These are phyloP conservation scores for Coregonus clupeaformis DNA, from an alignment of 2,113 vertebrate genomes.

Conservation along the genomic window DNA sequence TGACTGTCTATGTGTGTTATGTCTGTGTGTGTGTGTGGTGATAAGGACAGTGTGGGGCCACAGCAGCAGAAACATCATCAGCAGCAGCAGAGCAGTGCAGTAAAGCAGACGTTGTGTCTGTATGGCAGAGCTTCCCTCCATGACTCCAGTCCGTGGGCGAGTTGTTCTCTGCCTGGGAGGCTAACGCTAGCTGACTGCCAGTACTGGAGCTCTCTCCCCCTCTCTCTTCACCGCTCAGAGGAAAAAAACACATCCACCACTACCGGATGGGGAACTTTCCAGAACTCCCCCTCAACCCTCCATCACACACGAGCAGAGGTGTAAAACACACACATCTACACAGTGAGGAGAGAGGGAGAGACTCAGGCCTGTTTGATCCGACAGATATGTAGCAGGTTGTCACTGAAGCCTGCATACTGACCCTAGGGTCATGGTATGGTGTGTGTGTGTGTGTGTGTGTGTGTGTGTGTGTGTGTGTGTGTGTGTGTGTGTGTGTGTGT, in stretches of 20 bases:
- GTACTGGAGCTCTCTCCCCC: not conserved
- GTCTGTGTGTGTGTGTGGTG: conserved; percentile 10
- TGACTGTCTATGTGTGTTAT: not conserved
- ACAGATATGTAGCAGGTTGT: not conserved
- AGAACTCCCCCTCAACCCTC: not conserved
- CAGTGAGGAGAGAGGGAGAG: not conserved
- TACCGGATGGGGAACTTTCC: not conserved
- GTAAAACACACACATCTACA: not conserved
- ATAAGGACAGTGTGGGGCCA: not conserved
- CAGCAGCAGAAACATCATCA: too few species aligned
- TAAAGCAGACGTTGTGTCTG: not conserved
- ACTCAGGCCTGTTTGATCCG: not conserved
- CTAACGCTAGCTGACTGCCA: not conserved
- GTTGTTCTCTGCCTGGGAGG: not conserved
- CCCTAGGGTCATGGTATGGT: too few species aligned
- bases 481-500: too few species aligned
- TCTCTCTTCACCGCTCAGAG: not conserved
- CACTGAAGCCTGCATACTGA: too few species aligned
- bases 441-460: not conserved
- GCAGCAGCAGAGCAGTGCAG: not conserved
- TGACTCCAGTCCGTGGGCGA: conserved; percentile 1
- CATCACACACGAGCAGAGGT: not conserved
- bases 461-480: not conserved
- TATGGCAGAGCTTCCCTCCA: not conserved
- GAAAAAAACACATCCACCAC: conserved; percentile 1